Conservation (phyloP, 2,888 invertebrate species). For the Drosophila limbata region DNA sequence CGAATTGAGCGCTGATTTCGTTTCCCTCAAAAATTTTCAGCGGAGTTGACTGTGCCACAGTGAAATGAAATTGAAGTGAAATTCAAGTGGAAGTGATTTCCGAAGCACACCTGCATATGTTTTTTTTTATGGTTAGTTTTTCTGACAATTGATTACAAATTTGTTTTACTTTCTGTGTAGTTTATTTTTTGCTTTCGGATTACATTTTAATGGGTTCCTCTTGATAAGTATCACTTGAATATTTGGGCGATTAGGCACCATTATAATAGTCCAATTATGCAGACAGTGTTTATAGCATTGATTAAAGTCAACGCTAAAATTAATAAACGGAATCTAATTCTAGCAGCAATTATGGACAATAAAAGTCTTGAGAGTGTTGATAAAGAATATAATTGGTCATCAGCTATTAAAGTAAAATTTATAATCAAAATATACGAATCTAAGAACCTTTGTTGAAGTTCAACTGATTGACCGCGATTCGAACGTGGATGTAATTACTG, state of each 20-base stretch:
- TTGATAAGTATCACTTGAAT: conserved; percentile 22
- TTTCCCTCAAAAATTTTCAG: no score
- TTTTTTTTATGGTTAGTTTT: no score
- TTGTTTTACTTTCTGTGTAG: background rate
- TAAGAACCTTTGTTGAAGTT: background rate
- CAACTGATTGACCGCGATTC: background rate
- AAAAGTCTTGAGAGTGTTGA: conserved; percentile 26
- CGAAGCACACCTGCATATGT: no score
- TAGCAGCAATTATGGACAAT: conserved; percentile 31
- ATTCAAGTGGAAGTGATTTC: no score
- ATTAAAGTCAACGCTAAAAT: conserved; percentile 25
- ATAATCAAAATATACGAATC: conserved; percentile 5
- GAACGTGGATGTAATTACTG: background rate
- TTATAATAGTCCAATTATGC: conserved; percentile 50
- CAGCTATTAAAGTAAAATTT: conserved; percentile 12
- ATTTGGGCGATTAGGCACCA: conserved; percentile 25
- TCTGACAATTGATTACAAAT: no score
- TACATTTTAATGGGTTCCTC: background rate
- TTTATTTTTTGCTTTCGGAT: background rate
- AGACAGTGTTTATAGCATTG: conserved; percentile 43
- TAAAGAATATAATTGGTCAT: conserved; percentile 20
- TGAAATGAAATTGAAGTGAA: no score
- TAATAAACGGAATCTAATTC: conserved; percentile 29
- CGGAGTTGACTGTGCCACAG: no score
- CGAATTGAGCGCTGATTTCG: no score